Conservation (phyloP, 2,113 vertebrate genomes). For the Puntigrus tetrazona region DNA sequence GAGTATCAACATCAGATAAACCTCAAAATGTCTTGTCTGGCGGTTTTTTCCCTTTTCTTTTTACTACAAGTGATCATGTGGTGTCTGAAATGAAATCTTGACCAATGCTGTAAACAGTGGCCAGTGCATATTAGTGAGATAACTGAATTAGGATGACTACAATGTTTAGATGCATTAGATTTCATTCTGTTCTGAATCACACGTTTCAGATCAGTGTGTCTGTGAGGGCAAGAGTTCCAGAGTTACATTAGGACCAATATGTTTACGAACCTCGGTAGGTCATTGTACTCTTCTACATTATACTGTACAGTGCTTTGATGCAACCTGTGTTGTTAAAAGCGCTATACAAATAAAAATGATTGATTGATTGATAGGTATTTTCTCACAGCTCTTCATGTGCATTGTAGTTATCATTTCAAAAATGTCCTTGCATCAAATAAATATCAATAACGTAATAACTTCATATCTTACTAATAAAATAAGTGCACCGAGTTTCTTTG, state of each 20-base stretch:
- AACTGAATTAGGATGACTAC: slow-evolving; percentile 45
- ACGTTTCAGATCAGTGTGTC: background rate
- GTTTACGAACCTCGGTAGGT: slow-evolving; percentile 13
- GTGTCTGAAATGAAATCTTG: slow-evolving; percentile 38
- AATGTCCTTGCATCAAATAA: slow-evolving; percentile 12
- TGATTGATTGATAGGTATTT: too few relatives aligned
- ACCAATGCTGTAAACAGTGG: background rate
- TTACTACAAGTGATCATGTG: slow-evolving; percentile 34
- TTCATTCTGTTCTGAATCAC: slow-evolving; percentile 38
- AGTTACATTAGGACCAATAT: background rate
- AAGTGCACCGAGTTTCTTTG: slow-evolving; percentile 13
- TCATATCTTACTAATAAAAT: slow-evolving; percentile 5
- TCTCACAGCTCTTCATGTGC: background rate
- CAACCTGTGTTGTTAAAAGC: too few relatives aligned
- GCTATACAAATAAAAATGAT: too few relatives aligned
- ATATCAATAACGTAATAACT: background rate
- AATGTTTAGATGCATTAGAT: slow-evolving; percentile 23
- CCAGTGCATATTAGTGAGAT: slow-evolving; percentile 8
- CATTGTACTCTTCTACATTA: too few relatives aligned
- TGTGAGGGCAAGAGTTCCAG: background rate
- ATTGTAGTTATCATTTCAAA: background rate
- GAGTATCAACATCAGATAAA: background rate
- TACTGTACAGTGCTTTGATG: too few relatives aligned
- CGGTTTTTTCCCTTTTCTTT: background rate
- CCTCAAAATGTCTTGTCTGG: background rate